Evolutionary conservation across 2,888 invertebrate species (phyloP).

Genomic region (Ptychoptera albimana): DNA sequence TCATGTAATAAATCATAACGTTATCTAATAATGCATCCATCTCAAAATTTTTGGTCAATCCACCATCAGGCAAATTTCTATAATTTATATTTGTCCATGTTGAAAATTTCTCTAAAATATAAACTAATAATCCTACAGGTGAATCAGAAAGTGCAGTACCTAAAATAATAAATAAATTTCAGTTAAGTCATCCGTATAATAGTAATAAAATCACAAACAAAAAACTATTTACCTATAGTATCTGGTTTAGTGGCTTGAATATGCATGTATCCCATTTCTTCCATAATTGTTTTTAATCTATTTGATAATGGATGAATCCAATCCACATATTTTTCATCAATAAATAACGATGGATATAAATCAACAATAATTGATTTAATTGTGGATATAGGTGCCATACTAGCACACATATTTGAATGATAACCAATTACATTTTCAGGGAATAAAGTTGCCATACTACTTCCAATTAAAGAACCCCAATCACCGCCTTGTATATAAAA

Average conservation of each 20-base stretch:
- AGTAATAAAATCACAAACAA: not conserved
- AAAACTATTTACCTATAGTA: constrained; percentile 43
- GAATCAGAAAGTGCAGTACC: constrained; percentile 57
- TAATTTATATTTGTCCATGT: constrained; percentile 44
- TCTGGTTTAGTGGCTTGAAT: constrained; percentile 81
- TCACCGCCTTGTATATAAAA: constrained; percentile 66
- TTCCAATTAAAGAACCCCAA: constrained; percentile 56
- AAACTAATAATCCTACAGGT: constrained; percentile 75
- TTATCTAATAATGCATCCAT: constrained; percentile 46
- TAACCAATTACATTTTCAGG: constrained; percentile 41
- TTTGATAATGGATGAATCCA: constrained; percentile 32
- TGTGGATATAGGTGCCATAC: constrained; percentile 18
- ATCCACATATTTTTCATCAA: constrained; percentile 33
- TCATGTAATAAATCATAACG: constrained; percentile 66
- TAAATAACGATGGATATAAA: constrained; percentile 39
- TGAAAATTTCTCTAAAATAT: constrained; percentile 78
- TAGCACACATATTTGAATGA: constrained; percentile 45
- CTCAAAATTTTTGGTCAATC: constrained; percentile 37
- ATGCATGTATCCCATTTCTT: constrained; percentile 50
- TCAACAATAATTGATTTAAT: constrained; percentile 33
- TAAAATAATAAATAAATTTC: constrained; percentile 21
- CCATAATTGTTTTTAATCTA: constrained; percentile 17
- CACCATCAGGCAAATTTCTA: constrained; percentile 42
- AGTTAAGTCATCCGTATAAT: not conserved
- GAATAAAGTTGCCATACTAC: constrained; percentile 44